phyloP scores from a whole-genome alignment of 2,888 invertebrate species.

The Neria commutata region DNA sequence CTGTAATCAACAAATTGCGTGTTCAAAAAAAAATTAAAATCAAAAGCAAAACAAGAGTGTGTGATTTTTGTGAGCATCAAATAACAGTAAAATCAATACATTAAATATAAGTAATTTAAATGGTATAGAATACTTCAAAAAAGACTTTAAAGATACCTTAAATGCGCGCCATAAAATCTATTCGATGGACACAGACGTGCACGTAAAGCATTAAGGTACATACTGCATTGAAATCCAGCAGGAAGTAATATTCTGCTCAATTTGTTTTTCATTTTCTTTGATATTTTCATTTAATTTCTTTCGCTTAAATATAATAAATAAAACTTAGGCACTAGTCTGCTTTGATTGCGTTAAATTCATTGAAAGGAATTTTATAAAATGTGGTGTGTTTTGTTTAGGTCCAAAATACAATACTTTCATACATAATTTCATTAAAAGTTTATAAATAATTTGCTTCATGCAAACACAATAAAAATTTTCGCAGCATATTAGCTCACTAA shows the following conservation, averaged over 20 bases:
- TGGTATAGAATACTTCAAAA: neutral
- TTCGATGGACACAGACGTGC: neutral
- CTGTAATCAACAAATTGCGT: too few relatives aligned
- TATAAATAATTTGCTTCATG: neutral
- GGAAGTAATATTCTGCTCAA: neutral
- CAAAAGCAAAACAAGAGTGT: too few relatives aligned
- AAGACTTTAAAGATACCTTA: neutral
- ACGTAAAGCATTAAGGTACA: neutral
- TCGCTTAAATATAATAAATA: conserved; percentile 9
- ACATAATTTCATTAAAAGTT: conserved; percentile 16
- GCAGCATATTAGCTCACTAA: neutral
- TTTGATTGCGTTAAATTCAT: neutral
- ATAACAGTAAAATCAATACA: too few relatives aligned
- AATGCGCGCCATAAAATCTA: neutral
- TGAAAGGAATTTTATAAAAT: too few relatives aligned
- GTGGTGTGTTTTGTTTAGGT: conserved; percentile 2
- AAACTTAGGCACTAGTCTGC: neutral
- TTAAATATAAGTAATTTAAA: neutral
- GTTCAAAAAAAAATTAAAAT: too few relatives aligned
- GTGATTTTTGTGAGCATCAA: too few relatives aligned
- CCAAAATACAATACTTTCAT: conserved; percentile 16
- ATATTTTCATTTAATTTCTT: neutral
- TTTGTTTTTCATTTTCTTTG: neutral
- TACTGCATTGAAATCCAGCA: too few relatives aligned
- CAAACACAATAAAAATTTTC: neutral